phyloP scores from a whole-genome alignment of 1,140 invertebrate genomes.

The Oryctes rhinoceros region DNA sequence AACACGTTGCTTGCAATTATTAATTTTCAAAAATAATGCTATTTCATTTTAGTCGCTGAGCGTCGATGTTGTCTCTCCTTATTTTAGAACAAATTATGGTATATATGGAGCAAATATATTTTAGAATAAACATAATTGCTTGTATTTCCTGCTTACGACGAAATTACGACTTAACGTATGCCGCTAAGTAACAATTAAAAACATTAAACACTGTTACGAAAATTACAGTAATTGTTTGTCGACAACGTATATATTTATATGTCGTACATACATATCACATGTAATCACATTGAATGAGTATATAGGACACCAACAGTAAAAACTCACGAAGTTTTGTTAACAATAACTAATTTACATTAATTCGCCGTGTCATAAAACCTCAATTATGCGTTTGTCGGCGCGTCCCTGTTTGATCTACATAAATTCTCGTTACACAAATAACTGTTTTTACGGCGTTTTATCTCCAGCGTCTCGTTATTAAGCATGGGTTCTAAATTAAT shows the following conservation, averaged over 20 bases:
- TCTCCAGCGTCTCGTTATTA: constrained; percentile 1
- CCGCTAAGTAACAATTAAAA: not conserved
- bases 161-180: not conserved
- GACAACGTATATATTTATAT: not conserved
- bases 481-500: constrained; percentile 15
- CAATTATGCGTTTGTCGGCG: constrained; percentile 25
- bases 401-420: constrained; percentile 26
- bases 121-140: not conserved
- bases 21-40: too few species aligned
- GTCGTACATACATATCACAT: not conserved
- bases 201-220: constrained; percentile 13
- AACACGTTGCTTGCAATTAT: too few species aligned
- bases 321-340: not conserved
- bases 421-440: constrained; percentile 34
- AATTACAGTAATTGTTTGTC: not conserved
- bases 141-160: not conserved
- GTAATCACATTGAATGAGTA: not conserved
- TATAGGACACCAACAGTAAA: not conserved
- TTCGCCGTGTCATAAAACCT: constrained; percentile 14
- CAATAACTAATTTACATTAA: constrained; percentile 27
- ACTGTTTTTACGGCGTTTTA: constrained; percentile 32
- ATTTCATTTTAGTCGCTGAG: too few species aligned
- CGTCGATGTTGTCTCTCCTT: too few species aligned
- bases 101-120: not conserved
- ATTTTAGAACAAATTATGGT: not conserved